phyloP scores from a whole-genome alignment of 2,113 vertebrate genomes.

The Stegostoma tigrinum region DNA sequence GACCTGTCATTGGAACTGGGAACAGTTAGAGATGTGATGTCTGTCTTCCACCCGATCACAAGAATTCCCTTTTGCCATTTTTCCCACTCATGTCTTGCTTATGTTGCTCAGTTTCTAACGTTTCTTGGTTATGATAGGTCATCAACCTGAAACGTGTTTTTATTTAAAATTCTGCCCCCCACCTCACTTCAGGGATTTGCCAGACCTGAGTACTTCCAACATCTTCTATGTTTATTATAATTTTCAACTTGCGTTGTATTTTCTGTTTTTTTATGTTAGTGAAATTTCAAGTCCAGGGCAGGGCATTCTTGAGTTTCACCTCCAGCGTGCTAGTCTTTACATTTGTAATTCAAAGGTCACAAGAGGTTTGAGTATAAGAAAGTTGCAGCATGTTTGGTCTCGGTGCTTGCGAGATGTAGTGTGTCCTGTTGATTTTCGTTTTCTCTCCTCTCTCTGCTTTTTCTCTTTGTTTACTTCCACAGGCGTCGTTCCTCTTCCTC shows the following conservation, averaged over 20 bases:
- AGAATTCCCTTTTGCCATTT: not conserved
- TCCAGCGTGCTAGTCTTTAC: constrained; percentile 34
- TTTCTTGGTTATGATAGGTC: not conserved
- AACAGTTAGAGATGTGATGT: not conserved
- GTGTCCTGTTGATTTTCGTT: not conserved
- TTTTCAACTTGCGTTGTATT: not conserved
- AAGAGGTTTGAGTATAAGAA: not conserved
- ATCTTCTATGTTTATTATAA: not conserved
- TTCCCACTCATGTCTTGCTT: not conserved
- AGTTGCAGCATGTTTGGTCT: not conserved
- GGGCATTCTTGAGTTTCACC: not conserved
- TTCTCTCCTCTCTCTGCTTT: constrained; percentile 43
- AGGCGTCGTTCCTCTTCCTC: constrained; percentile 59
- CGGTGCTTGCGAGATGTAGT: not conserved
- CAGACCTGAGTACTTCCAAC: not conserved
- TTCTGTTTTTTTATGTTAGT: not conserved
- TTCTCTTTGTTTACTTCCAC: constrained; percentile 64
- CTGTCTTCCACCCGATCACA: not conserved
- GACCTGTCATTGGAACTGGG: not conserved
- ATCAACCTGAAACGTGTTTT: not conserved
- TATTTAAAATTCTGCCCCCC: too few species aligned
- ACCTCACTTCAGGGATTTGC: not conserved
- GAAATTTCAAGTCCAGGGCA: too few species aligned
- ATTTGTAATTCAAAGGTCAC: not conserved
- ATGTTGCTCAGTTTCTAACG: not conserved